A percentile compares a stretch with the other conserved stretches of the same genome.
These are phyloP conservation scores for Gymnothorax reevesii DNA, from an alignment of 2,797 vertebrate species.

Conservation along the genomic window DNA sequence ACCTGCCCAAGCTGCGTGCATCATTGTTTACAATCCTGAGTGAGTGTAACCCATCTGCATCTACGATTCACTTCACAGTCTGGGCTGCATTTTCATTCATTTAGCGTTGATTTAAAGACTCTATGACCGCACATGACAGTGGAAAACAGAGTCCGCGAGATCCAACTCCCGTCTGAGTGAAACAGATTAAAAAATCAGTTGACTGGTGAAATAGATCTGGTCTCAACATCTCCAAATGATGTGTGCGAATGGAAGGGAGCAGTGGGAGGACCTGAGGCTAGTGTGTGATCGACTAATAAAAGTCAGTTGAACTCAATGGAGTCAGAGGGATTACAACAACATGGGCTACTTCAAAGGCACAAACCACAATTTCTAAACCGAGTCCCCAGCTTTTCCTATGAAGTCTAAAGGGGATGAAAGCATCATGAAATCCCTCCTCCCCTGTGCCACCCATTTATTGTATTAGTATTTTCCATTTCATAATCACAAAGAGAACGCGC, in stretches of 20 bases:
- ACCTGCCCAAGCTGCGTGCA: constrained; percentile 35
- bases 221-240: constrained; percentile 72
- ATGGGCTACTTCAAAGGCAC: constrained; percentile 71
- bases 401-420: constrained; percentile 32
- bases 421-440: constrained; percentile 24
- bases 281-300: constrained; percentile 81
- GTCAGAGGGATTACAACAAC: constrained; percentile 64
- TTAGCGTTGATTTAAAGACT: constrained; percentile 54
- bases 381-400: constrained; percentile 57
- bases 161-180: neutral
- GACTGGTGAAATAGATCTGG: constrained; percentile 21
- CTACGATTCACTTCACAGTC: constrained; percentile 65
- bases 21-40: constrained; percentile 63
- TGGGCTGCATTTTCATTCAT: constrained; percentile 39
- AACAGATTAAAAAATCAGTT: constrained; percentile 56
- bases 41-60: constrained; percentile 56
- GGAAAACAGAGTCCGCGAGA: constrained; percentile 16
- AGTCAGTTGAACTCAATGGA: constrained; percentile 73
- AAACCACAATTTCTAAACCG: constrained; percentile 71
- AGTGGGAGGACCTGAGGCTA: constrained; percentile 41
- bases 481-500: constrained; percentile 1
- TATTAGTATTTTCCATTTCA: constrained; percentile 12
- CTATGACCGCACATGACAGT: neutral
- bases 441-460: neutral
- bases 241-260: constrained; percentile 75